Evolutionary conservation across 2,888 invertebrate genomes (phyloP).

Genomic region (Neuroscelio doddi): DNA sequence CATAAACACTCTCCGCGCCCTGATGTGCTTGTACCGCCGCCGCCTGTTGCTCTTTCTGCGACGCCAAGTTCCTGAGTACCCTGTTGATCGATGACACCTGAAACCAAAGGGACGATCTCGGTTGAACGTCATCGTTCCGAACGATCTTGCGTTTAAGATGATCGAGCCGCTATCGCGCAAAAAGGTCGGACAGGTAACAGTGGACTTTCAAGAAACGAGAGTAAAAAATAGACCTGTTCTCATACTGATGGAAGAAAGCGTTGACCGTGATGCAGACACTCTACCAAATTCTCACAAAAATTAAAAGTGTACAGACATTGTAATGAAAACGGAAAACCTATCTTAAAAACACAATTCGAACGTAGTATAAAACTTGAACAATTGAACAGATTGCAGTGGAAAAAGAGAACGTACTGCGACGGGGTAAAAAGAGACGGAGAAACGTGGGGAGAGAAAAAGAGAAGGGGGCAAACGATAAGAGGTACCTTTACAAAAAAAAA

Average conservation of each 20-base stretch:
- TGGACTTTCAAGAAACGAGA: not conserved
- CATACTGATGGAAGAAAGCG: not conserved
- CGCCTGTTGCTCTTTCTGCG: slow-evolving; percentile 95
- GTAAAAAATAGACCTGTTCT: slow-evolving; percentile 16
- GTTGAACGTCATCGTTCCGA: slow-evolving; percentile 18
- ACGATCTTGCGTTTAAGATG: slow-evolving; percentile 15
- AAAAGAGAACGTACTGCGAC: not conserved
- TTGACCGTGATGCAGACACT: no score
- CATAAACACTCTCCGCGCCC: slow-evolving; percentile 90
- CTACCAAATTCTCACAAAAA: not conserved
- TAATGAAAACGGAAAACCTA: no score
- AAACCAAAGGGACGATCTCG: slow-evolving; percentile 56
- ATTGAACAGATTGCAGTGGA: not conserved
- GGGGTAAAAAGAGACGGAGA: slow-evolving; percentile 13
- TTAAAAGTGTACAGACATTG: not conserved
- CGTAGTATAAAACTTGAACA: no score
- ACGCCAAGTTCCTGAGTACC: slow-evolving; percentile 95
- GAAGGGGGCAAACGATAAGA: slow-evolving; percentile 27
- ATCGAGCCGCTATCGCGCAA: slow-evolving; percentile 13
- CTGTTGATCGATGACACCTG: slow-evolving; percentile 99
- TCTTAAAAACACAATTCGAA: no score
- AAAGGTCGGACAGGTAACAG: slow-evolving; percentile 14
- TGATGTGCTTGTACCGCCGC: slow-evolving; percentile 76
- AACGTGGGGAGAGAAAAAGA: slow-evolving; percentile 1
- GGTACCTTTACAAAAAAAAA: slow-evolving; percentile 32